Evolutionary conservation across 2,888 invertebrate species (phyloP).

Genomic region (Lithophane ornitopus): DNA sequence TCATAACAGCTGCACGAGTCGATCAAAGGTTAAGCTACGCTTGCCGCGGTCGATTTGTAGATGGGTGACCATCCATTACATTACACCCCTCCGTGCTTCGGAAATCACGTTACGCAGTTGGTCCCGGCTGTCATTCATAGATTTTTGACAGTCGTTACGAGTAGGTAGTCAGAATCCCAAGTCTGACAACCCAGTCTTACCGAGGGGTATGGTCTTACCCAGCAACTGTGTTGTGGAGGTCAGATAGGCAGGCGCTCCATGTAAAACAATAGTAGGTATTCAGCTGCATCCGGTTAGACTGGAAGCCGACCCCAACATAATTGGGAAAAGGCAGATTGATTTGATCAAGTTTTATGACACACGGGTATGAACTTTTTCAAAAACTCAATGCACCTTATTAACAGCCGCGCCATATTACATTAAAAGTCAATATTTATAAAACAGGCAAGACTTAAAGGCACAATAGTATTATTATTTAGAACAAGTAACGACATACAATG

Average conservation of each 20-base stretch:
- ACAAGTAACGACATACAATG: too few species aligned
- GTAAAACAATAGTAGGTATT: too few species aligned
- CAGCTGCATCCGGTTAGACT: too few species aligned
- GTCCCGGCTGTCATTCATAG: background rate
- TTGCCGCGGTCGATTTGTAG: background rate
- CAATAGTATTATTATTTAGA: conserved; percentile 15
- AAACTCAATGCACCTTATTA: background rate
- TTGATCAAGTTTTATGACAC: too few species aligned
- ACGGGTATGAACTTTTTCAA: background rate
- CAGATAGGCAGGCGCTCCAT: too few species aligned
- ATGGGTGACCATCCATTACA: background rate
- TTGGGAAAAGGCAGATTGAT: background rate
- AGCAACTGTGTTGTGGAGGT: too few species aligned
- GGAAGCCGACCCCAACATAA: background rate
- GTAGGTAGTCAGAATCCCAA: background rate
- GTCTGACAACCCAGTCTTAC: background rate
- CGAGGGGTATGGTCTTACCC: too few species aligned
- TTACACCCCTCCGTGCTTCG: background rate
- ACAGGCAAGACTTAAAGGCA: conserved; percentile 20
- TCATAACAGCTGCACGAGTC: background rate
- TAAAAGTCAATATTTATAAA: background rate
- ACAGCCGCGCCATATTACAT: background rate
- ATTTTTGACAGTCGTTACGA: background rate
- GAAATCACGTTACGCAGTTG: background rate
- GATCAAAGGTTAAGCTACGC: background rate